These are phyloP conservation scores for Clarias fuscus DNA, from an alignment of 2,797 vertebrate species.

Conservation along the genomic window DNA sequence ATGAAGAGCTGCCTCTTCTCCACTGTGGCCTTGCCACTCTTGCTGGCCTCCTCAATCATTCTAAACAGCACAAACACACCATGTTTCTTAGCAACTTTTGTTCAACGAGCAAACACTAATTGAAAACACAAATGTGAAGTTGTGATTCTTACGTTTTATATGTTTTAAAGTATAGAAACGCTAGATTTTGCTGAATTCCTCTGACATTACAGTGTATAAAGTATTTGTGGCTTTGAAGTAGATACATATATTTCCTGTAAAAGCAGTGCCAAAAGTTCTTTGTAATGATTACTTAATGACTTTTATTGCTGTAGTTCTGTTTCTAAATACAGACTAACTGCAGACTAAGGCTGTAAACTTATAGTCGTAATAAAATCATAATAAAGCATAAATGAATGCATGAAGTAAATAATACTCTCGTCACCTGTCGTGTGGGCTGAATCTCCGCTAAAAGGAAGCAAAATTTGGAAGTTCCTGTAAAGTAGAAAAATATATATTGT, in stretches of 20 bases:
- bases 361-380: not conserved
- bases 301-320: not conserved
- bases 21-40: conserved; percentile 91
- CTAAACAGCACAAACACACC: conserved; percentile 71
- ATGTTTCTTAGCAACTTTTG: conserved; percentile 32
- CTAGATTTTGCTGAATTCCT: not conserved
- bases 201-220: not conserved
- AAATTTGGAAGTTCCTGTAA: conserved; percentile 38
- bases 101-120: not conserved
- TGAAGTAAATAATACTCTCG: not conserved
- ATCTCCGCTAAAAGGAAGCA: conserved; percentile 39
- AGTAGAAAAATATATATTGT: conserved; percentile 4
- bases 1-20: conserved; percentile 99
- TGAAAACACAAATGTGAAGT: not conserved
- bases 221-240: not conserved
- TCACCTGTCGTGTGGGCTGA: conserved; percentile 52
- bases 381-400: not conserved
- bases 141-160: not conserved
- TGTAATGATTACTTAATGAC: not conserved
- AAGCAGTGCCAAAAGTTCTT: not conserved
- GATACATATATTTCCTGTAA: not conserved
- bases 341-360: not conserved
- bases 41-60: conserved; percentile 98
- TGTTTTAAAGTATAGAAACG: no score
- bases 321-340: conserved; percentile 6